These are phyloP conservation scores for Lepus americanus DNA, from an alignment of 2,113 vertebrate genomes.

Conservation along the genomic window DNA sequence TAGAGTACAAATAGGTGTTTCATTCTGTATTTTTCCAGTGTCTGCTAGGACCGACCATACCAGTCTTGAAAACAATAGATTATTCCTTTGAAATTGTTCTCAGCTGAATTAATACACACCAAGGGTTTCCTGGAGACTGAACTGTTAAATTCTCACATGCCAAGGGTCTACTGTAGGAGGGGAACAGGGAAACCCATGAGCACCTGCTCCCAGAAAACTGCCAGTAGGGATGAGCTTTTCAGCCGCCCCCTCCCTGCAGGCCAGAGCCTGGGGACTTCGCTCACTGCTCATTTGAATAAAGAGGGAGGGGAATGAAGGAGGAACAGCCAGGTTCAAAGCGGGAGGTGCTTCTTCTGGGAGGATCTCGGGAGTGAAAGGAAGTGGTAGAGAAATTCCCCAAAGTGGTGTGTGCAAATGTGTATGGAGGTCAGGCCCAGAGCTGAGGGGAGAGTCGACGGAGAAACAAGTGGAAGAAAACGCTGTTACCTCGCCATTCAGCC, in stretches of 20 bases:
- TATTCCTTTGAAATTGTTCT: conserved; percentile 38
- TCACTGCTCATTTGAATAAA: background rate
- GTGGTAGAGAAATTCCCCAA: background rate
- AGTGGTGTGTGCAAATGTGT: background rate
- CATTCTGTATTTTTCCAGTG: conserved; percentile 29
- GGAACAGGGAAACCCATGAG: background rate
- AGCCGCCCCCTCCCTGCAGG: background rate
- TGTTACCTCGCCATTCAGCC: background rate
- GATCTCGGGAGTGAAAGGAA: conserved; percentile 11
- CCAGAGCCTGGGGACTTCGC: background rate
- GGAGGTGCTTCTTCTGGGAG: background rate
- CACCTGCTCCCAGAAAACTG: conserved; percentile 2
- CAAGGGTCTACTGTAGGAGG: background rate
- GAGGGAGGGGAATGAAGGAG: background rate
- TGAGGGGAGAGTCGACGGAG: background rate
- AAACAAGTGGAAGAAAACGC: conserved; percentile 35
- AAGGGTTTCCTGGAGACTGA: conserved; percentile 22
- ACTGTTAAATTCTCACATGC: conserved; percentile 27
- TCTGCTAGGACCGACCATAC: background rate
- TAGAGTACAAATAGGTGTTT: background rate
- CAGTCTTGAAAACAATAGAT: conserved; percentile 33
- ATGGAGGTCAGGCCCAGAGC: background rate
- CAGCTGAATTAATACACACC: background rate
- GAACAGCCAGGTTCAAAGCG: background rate
- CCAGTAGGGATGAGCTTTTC: background rate